Base-by-base conservation (phyloP, 2,113 vertebrate species). In the Himantopus leucocephalus region DNA sequence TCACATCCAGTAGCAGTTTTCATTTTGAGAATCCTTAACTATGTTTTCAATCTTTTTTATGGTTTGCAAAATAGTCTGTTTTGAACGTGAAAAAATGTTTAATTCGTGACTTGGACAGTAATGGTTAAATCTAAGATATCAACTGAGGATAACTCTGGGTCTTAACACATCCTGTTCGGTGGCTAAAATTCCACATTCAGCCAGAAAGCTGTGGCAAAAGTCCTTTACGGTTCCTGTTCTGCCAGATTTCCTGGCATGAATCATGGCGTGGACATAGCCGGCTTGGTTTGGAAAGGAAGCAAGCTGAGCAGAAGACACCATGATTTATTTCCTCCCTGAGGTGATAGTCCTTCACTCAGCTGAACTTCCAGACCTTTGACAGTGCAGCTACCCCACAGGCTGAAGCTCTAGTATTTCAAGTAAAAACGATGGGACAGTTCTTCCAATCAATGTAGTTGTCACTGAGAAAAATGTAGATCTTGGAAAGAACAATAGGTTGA, bases 21-120 rank as follows among this genome's bases (percentile, higher is more conserved):
- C 85, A 90, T 97, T 96, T 88, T 97, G 93, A 98, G 85, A 97
- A 91, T 95, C 71, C 58, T 97, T 98, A 98, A 97, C 96, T 96
- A 72, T 22, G 53, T 92, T 97, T 97, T 92, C 94, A 95, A 37
- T 94, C 92, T 95, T 90, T 52, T 96, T 94, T 77, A 93, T 86
- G 88, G 82, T 84, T 97, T 96, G 85, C 77, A 97, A 94, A 97
- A 94, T 94, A 82, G 64, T 95, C 58, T 96, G 83, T 93, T 97
- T 98, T 92, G 88, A 95, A 97, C 84, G 92, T 91, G 74, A 94
- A 94, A 94, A 97, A 95, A 80, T 84, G 90, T 27, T 87, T 92
- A 58, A 92, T 95, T 97, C 6, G 24, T 96, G 88, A 95, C 95
- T 97, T 96, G 80, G 91, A 96, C 96, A 96, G 87, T 58, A 85